Conservation (phyloP, 1,140 invertebrate genomes). For the Orchestia grillus region DNA sequence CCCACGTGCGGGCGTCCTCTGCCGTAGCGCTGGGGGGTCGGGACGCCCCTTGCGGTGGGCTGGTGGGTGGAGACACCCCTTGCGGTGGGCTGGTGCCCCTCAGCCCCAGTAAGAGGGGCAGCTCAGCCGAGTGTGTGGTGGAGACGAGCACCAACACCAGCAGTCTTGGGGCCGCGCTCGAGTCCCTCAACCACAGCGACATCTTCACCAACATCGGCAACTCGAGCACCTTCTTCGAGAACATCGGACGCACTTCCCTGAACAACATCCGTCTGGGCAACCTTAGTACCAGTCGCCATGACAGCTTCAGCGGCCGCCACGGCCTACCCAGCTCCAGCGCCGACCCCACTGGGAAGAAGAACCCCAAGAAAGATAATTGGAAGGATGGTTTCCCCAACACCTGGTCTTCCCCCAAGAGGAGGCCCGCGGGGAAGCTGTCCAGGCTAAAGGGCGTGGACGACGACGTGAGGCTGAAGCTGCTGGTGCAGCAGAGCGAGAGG, state of each 20-base stretch:
- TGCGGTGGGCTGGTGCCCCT: neutral
- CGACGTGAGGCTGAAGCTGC: neutral
- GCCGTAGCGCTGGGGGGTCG: neutral
- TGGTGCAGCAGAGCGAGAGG: neutral
- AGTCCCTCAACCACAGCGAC: neutral
- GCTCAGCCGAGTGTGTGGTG: neutral
- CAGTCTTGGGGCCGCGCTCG: neutral
- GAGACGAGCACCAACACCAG: neutral
- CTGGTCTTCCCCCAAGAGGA: neutral
- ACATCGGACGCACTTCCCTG: neutral
- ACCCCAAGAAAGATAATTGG: neutral
- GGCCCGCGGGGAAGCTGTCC: neutral
- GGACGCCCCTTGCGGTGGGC: neutral
- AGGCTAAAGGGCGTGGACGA: neutral
- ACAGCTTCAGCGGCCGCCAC: neutral
- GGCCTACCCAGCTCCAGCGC: neutral
- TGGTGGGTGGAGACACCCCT: too few species aligned
- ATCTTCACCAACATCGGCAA: neutral
- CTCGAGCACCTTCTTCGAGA: neutral
- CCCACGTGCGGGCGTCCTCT: neutral
- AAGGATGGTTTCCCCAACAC: neutral
- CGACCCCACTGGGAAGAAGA: neutral
- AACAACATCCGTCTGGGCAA: slow-evolving; percentile 27
- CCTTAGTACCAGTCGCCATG: neutral
- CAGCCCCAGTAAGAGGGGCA: neutral